phyloP scores from a whole-genome alignment of 2,797 vertebrate species.

The Erethizon dorsatum region DNA sequence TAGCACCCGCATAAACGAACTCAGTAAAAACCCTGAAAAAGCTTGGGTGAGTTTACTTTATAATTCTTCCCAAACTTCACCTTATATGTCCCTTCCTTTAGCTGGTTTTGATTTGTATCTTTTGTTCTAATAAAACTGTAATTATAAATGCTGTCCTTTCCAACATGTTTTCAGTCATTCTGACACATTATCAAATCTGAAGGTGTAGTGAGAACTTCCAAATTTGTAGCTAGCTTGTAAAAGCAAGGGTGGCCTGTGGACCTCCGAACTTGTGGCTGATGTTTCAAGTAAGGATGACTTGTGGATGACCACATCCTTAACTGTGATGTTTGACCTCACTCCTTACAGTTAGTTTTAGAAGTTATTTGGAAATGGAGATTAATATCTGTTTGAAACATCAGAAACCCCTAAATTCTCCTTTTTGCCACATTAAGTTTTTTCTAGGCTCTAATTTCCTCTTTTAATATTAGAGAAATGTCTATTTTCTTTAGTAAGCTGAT shows the following conservation, averaged over 20 bases:
- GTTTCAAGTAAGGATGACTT: not conserved
- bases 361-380: not conserved
- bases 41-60: not conserved
- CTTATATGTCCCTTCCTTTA: not conserved
- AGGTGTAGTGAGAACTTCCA: not conserved
- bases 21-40: not conserved
- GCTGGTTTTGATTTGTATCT: not conserved
- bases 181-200: not conserved
- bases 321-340: not conserved
- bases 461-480: not conserved
- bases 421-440: not conserved
- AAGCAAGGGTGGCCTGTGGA: not conserved
- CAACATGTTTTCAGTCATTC: not conserved
- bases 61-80: not conserved
- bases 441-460: not conserved
- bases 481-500: not conserved
- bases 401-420: not conserved
- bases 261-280: not conserved
- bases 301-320: not conserved
- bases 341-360: not conserved
- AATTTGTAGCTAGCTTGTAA: not conserved
- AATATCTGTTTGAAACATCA: not conserved
- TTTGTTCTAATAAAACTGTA: not conserved
- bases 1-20: not conserved
- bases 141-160: not conserved